Evolutionary conservation across 2,888 invertebrate genomes (phyloP).

Genomic region (Harpalus rubripes): DNA sequence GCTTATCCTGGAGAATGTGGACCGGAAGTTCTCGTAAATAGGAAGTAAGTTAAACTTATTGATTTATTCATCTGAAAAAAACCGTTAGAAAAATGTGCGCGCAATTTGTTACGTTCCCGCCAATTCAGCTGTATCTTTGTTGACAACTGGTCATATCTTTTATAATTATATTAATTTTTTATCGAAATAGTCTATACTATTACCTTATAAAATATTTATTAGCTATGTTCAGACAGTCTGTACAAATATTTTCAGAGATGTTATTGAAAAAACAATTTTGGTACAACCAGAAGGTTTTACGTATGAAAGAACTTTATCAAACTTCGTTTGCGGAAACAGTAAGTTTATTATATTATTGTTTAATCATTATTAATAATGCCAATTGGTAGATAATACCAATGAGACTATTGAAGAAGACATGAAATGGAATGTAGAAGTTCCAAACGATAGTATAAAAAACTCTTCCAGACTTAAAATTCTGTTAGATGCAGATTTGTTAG

Average conservation of each 20-base stretch:
- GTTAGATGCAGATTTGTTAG: slow-evolving; percentile 83
- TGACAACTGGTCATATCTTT: too few relatives aligned
- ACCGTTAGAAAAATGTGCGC: too few relatives aligned
- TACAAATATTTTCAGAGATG: slow-evolving; percentile 77
- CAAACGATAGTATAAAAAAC: slow-evolving; percentile 80
- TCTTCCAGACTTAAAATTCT: slow-evolving; percentile 83
- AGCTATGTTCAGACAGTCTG: too few relatives aligned
- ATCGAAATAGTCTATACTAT: too few relatives aligned
- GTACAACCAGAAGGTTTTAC: slow-evolving; percentile 87
- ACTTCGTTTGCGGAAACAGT: slow-evolving; percentile 84
- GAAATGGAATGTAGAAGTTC: slow-evolving; percentile 78
- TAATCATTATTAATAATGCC: neutral
- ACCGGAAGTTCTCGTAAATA: slow-evolving; percentile 77
- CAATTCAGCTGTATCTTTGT: too few relatives aligned
- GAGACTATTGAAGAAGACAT: slow-evolving; percentile 68
- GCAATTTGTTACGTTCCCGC: too few relatives aligned
- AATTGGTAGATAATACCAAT: slow-evolving; percentile 41
- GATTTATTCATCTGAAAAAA: too few relatives aligned
- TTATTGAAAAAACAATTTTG: slow-evolving; percentile 81
- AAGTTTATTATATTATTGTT: slow-evolving; percentile 68
- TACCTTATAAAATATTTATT: too few relatives aligned
- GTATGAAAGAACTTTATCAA: slow-evolving; percentile 82
- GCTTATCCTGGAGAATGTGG: slow-evolving; percentile 78
- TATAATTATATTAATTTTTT: too few relatives aligned
- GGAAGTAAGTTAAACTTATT: slow-evolving; percentile 76